Evolutionary conservation across 2,888 invertebrate species (phyloP).

Genomic region (Drosophila mettleri): DNA sequence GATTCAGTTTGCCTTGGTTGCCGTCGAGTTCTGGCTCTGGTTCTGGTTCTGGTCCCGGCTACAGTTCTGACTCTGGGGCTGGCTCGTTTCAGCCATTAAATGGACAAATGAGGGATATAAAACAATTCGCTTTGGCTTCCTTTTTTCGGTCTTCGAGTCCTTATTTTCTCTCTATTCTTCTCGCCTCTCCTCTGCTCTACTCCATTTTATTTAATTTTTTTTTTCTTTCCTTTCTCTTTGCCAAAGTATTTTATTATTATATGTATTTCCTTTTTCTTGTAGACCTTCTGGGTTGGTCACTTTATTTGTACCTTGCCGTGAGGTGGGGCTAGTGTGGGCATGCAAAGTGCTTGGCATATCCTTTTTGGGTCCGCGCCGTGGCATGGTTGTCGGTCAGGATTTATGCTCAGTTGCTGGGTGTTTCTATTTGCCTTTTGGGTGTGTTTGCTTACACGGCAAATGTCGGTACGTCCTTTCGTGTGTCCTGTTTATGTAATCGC

Average conservation of each 20-base stretch:
- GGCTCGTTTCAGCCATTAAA: constrained; percentile 83
- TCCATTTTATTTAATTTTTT: constrained; percentile 22
- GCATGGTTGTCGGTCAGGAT: constrained; percentile 70
- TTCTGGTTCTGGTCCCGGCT: constrained; percentile 40
- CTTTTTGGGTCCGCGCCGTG: constrained; percentile 51
- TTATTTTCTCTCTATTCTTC: constrained; percentile 20
- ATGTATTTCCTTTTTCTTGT: constrained; percentile 68
- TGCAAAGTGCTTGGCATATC: constrained; percentile 71
- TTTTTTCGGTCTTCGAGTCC: constrained; percentile 62
- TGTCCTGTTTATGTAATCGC: constrained; percentile 80
- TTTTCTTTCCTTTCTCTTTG: constrained; percentile 33
- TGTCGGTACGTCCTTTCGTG: constrained; percentile 71
- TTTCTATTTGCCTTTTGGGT: constrained; percentile 69
- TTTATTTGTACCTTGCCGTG: constrained; percentile 74
- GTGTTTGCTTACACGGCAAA: constrained; percentile 71
- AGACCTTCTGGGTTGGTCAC: constrained; percentile 75
- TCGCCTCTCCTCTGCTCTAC: constrained; percentile 6
- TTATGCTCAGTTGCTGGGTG: constrained; percentile 71
- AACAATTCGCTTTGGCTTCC: constrained; percentile 83
- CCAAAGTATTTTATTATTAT: constrained; percentile 78
- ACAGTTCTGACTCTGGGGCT: constrained; percentile 44
- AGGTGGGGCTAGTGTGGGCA: constrained; percentile 27
- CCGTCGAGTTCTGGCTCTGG: constrained; percentile 42
- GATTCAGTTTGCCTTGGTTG: constrained; percentile 51
- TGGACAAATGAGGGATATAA: constrained; percentile 84